Conservation (phyloP, 2,888 invertebrate species). For the Amphiduros pacificus region DNA sequence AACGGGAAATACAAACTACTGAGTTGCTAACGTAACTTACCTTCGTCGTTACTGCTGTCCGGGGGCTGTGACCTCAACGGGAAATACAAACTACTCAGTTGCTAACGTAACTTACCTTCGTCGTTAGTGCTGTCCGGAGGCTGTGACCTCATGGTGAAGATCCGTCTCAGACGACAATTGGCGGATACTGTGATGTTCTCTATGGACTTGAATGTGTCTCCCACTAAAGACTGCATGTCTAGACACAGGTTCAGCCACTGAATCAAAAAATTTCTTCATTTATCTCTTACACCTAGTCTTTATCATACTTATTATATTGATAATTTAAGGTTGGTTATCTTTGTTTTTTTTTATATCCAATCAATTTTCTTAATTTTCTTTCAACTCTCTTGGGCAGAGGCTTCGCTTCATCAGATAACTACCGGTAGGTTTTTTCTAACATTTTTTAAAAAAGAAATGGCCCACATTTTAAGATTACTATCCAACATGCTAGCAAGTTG, state of each 20-base stretch:
- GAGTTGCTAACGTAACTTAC: no score
- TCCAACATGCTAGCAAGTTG: no score
- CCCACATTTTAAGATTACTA: no score
- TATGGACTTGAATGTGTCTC: constrained; percentile 48
- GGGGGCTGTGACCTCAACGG: constrained; percentile 53
- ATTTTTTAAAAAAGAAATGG: no score
- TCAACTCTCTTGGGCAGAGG: neutral
- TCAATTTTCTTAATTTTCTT: no score
- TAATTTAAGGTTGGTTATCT: neutral
- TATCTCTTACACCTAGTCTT: no score
- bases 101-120: constrained; percentile 23
- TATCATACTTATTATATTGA: no score
- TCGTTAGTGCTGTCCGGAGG: constrained; percentile 52
- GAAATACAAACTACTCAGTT: no score
- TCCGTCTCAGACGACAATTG: constrained; percentile 50
- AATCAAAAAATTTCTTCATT: constrained; percentile 3
- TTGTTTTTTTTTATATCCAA: no score
- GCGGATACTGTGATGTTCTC: constrained; percentile 53
- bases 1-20: constrained; percentile 54
- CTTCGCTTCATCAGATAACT: neutral
- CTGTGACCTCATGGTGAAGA: constrained; percentile 55
- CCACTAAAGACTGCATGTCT: constrained; percentile 53
- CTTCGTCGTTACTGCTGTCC: constrained; percentile 47
- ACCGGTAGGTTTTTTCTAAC: no score
- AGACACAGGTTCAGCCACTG: constrained; percentile 58